Percentiles rank a stretch among this genome's conserved stretches.
Conservation (phyloP, 2,113 vertebrate species). For the Tringa solitaria region DNA sequence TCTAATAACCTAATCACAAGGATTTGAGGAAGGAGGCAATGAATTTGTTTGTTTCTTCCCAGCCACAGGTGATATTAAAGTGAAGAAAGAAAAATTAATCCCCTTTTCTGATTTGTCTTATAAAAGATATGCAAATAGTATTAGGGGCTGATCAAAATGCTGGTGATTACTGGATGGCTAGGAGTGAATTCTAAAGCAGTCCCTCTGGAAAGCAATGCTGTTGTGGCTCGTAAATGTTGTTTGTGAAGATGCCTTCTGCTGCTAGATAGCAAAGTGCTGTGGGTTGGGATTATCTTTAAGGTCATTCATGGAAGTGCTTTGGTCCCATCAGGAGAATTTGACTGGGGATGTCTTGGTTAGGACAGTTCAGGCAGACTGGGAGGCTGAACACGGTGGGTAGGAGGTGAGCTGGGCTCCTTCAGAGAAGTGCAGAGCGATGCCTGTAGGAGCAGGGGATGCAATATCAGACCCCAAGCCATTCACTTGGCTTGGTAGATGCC, state of each 20-base stretch:
- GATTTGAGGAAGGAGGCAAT: slow-evolving; percentile 33
- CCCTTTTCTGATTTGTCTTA: slow-evolving; percentile 29
- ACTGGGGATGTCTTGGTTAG: neutral
- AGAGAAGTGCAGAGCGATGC: fast-evolving
- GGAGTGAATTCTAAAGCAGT: neutral
- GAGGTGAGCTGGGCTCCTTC: neutral
- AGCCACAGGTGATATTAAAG: slow-evolving; percentile 42
- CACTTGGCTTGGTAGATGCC: neutral
- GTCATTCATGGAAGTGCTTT: fast-evolving
- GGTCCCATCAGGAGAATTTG: neutral
- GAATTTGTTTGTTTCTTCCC: slow-evolving; percentile 22
- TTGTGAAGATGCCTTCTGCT: neutral
- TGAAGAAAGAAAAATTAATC: slow-evolving; percentile 28
- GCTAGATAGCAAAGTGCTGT: too few relatives aligned
- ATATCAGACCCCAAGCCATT: fast-evolving
- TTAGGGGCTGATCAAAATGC: neutral
- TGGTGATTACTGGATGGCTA: neutral
- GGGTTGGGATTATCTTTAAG: neutral
- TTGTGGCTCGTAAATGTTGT: neutral
- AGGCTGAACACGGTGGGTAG: fast-evolving
- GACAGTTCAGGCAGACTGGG: neutral
- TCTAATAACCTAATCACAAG: slow-evolving; percentile 25
- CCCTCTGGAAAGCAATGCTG: neutral
- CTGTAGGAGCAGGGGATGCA: neutral
- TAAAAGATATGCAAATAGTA: slow-evolving; percentile 32